A percentile compares a stretch with the other conserved stretches of the same genome.
Evolutionary conservation across 2,797 vertebrate species (phyloP).

Genomic region (Hylomyscus alleni): DNA sequence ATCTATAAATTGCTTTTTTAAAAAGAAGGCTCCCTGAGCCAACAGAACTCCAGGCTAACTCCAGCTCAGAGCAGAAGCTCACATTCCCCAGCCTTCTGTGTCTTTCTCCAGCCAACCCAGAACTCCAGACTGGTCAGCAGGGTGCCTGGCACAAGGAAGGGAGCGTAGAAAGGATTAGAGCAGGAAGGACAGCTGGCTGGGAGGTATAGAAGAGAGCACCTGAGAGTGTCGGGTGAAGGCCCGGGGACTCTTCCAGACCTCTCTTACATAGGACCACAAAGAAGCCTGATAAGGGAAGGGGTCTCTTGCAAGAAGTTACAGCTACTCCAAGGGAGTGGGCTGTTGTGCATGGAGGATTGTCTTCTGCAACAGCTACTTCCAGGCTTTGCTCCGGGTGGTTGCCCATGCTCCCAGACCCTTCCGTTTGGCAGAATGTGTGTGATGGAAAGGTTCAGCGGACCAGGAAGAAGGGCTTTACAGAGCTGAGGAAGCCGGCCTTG

Average conservation of each 20-base stretch:
- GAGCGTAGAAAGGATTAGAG: neutral
- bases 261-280: neutral
- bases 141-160: neutral
- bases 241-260: no score
- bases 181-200: neutral
- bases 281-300: neutral
- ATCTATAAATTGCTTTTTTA: neutral
- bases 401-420: no score
- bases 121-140: neutral
- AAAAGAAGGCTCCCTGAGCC: neutral
- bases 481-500: neutral
- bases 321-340: neutral
- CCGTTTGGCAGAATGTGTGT: neutral
- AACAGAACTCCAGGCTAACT: neutral
- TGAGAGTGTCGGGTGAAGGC: neutral
- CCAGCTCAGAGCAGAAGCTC: neutral
- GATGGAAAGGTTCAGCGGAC: rapidly evolving
- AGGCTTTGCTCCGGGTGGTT: neutral
- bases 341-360: neutral
- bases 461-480: neutral
- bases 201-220: neutral
- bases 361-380: neutral
- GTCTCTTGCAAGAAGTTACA: neutral
- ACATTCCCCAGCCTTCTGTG: neutral
- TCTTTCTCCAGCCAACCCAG: neutral